These are phyloP conservation scores for Meloidogyne exigua DNA, from an alignment of 1,140 invertebrate genomes.

Conservation along the genomic window DNA sequence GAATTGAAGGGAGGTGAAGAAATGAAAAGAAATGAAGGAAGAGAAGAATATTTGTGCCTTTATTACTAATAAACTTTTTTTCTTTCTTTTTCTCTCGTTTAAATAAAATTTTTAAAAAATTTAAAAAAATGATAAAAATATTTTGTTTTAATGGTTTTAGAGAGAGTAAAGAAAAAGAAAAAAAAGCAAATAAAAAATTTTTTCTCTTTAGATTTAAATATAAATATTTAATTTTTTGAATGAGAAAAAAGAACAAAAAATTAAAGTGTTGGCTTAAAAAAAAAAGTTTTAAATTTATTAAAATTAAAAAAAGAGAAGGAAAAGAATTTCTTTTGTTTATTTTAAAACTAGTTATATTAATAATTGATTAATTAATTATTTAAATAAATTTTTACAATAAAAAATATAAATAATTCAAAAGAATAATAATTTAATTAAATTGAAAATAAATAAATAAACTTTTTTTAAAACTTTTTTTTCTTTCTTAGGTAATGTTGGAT, in stretches of 20 bases:
- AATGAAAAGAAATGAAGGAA: neutral
- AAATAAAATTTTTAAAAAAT: neutral
- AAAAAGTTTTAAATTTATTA: neutral
- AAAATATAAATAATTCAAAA: too few relatives aligned
- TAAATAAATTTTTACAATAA: too few relatives aligned
- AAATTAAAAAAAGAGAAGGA: constrained; percentile 8
- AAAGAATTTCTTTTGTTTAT: neutral
- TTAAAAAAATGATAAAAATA: neutral
- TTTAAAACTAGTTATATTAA: too few relatives aligned
- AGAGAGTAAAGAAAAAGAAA: neutral
- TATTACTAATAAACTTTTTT: neutral
- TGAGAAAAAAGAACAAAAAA: neutral
- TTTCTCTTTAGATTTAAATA: neutral
- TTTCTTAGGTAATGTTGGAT: too few relatives aligned
- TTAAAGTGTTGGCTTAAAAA: neutral
- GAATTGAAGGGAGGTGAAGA: neutral
- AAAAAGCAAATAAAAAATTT: constrained; percentile 2
- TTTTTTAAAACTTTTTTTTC: neutral
- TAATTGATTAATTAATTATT: too few relatives aligned
- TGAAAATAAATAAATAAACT: too few relatives aligned
- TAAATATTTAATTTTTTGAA: neutral
- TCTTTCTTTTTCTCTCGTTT: neutral
- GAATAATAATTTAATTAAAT: too few relatives aligned
- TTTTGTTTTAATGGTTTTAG: constrained; percentile 2
- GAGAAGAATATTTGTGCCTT: neutral